Evolutionary conservation across 2,888 invertebrate genomes (phyloP), one percentile per base, ranked within the genome.

Genomic region (Vannuccia rotundouncinata): DNA sequence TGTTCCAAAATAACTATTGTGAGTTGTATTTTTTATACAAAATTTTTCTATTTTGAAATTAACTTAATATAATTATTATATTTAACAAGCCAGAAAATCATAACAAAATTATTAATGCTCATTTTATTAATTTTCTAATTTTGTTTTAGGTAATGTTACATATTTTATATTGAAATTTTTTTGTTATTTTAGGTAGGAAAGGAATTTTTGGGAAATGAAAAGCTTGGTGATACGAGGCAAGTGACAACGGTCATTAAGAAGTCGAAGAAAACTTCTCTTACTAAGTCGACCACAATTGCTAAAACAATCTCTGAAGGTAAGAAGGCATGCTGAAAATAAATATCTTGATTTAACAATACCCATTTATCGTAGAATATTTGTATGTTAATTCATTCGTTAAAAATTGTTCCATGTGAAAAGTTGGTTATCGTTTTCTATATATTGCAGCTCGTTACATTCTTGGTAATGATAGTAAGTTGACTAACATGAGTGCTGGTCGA

Each of bases 201-300:
- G 75, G 75, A 75, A 29, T 30, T 75, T 29, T 28, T 75, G 13
- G 75, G 75, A 27, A 75, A 28, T 75, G 75, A 75, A 27, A 75
- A 75, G 22, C 28, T 75, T 5, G 75, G 75, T 2, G 75, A 75
- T 30, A 75, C 75, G 2, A 29, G 75, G 17, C 75, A 29, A 13
- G 75, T 75, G 75, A 75, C 75, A 75, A 75, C 29, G 13, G 29
- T 29, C 10, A 75, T 29, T 17, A 75, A 75, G 28, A 75, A 75
- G 75, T 5, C 75, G 2, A 75, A 30, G n/a, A 75, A 75, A 30
- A 25, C 75, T 25, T 5, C 66, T 22, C 29, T 75, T 10, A 5
- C 13, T 1, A 75, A 75, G 22, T 10, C 29, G 2, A 13, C 75
- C 2, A 75, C 75, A 5, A 29, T 75, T 13, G 31, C 29, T 28